A percentile compares a stretch with the other conserved stretches of the same genome.
These are phyloP conservation scores for Trachelipus rathkii DNA, from an alignment of 1,140 invertebrate genomes.

Conservation along the genomic window DNA sequence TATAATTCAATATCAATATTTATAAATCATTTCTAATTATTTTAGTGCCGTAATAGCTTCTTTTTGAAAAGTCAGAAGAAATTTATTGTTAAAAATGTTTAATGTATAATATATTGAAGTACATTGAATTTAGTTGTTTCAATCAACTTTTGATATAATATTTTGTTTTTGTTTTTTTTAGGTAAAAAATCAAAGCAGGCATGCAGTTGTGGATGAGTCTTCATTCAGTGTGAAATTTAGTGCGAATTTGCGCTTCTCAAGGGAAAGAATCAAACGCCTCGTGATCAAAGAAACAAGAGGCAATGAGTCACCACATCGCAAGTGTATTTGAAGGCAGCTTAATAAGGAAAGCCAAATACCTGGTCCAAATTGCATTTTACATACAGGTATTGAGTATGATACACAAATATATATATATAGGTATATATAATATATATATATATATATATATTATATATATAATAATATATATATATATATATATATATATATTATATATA, in stretches of 20 bases:
- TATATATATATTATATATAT: too few species aligned
- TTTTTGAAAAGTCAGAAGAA: background rate
- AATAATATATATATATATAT: too few species aligned
- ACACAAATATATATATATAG: background rate
- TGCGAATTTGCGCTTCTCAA: conserved; percentile 57
- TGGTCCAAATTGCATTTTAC: conserved; percentile 92
- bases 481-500: too few species aligned
- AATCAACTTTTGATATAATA: background rate
- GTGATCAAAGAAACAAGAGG: conserved; percentile 35
- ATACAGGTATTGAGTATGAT: conserved; percentile 88
- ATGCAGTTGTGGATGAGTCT: conserved; percentile 75
- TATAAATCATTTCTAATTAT: too few species aligned
- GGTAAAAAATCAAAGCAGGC: conserved; percentile 75
- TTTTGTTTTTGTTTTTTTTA: conserved; percentile 62
- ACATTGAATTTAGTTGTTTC: background rate
- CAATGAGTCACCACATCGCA: conserved; percentile 55
- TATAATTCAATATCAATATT: too few species aligned
- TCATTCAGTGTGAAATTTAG: conserved; percentile 89
- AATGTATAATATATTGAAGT: too few species aligned
- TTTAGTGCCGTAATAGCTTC: too few species aligned
- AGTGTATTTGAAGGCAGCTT: conserved; percentile 85
- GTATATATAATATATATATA: too few species aligned
- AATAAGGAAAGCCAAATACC: conserved; percentile 85
- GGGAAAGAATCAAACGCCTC: conserved; percentile 38
- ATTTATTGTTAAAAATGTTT: background rate